phyloP scores from a whole-genome alignment of 2,888 invertebrate species.

The Drosophila sordidula region DNA sequence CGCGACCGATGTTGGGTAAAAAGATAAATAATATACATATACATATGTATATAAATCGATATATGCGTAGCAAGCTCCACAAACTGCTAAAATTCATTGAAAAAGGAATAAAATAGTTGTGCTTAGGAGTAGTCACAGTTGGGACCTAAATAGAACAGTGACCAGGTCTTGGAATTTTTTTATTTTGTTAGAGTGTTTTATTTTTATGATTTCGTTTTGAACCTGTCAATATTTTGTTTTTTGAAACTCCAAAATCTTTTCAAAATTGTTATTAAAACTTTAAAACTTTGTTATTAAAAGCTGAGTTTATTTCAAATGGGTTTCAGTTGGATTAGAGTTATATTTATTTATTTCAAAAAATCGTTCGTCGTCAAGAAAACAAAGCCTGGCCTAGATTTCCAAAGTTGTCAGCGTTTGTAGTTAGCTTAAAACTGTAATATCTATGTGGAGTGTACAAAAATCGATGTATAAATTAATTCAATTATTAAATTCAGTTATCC shows the following conservation, averaged over 20 bases:
- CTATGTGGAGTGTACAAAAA: constrained; percentile 30
- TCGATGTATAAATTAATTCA: constrained; percentile 18
- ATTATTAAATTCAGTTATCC: no score
- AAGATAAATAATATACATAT: constrained; percentile 30
- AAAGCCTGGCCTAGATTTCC: constrained; percentile 14
- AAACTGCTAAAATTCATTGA: constrained; percentile 20
- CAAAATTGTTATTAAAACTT: constrained; percentile 4
- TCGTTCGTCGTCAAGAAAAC: constrained; percentile 26
- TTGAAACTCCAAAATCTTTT: neutral
- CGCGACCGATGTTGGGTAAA: constrained; percentile 68
- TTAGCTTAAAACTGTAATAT: constrained; percentile 35
- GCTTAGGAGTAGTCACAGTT: constrained; percentile 3
- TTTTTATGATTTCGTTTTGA: neutral
- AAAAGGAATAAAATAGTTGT: neutral
- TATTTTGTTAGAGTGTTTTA: constrained; percentile 4
- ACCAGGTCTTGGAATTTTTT: constrained; percentile 4
- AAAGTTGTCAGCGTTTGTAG: constrained; percentile 47
- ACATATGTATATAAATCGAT: constrained; percentile 23
- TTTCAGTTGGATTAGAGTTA: constrained; percentile 14
- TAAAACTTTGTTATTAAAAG: no score
- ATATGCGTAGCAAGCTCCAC: constrained; percentile 22
- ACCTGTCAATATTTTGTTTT: neutral
- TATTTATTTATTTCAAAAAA: constrained; percentile 20
- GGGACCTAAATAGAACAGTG: neutral
- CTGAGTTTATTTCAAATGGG: constrained; percentile 21